Percentiles rank a stretch among this genome's conserved stretches.
phyloP scores from a whole-genome alignment of 2,113 vertebrate genomes.

The Acrocephalus kingi region DNA sequence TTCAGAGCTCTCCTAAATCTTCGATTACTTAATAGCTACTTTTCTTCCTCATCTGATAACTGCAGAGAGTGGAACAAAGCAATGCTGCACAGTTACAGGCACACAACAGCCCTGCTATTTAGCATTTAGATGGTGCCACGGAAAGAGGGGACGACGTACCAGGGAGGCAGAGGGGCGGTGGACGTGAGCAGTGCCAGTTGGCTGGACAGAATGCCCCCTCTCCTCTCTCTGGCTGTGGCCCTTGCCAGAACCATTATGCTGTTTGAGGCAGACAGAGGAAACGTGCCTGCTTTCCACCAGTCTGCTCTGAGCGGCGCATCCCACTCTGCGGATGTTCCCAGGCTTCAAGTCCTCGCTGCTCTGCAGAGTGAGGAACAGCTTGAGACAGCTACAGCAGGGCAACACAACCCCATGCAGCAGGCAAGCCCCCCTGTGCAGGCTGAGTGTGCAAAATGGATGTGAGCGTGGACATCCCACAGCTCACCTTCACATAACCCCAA shows the following conservation, averaged over 20 bases:
- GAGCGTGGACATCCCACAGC: neutral
- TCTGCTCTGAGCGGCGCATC: neutral
- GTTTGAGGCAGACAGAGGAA: neutral
- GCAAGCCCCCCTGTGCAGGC: neutral
- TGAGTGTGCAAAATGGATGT: neutral
- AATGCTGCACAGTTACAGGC: neutral
- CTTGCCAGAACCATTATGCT: slow-evolving; percentile 1
- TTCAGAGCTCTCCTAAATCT: neutral
- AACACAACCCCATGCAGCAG: neutral
- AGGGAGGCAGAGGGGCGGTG: neutral
- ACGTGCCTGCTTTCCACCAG: neutral
- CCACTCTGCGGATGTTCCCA: neutral
- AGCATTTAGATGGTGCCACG: neutral
- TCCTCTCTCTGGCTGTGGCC: neutral
- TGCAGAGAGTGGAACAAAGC: neutral
- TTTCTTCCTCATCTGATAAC: neutral
- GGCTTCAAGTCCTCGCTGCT: neutral
- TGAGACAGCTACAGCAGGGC: neutral
- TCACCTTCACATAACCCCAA: neutral
- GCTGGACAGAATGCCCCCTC: slow-evolving; percentile 18
- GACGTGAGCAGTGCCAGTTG: neutral
- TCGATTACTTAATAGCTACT: neutral
- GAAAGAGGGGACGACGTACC: neutral
- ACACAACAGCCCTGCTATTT: neutral
- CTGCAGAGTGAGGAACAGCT: neutral